A percentile compares a stretch with the other conserved stretches of the same genome.
Conservation (phyloP, 2,888 invertebrate species). For the Loripinus fragilis region DNA sequence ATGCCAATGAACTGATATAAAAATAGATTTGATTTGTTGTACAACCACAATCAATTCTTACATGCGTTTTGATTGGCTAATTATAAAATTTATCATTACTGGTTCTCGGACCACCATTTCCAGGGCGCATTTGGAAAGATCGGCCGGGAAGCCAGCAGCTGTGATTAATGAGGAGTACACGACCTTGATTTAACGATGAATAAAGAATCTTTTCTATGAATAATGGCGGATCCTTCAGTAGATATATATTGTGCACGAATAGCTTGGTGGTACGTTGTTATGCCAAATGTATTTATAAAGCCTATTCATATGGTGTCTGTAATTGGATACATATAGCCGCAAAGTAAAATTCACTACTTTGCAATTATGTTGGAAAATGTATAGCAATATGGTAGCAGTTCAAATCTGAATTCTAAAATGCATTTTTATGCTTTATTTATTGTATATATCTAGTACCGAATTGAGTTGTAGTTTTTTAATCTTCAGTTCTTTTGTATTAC, state of each 20-base stretch:
- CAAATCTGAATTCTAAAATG: too few relatives aligned
- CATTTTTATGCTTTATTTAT: too few relatives aligned
- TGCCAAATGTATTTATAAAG: too few relatives aligned
- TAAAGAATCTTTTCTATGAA: constrained; percentile 17
- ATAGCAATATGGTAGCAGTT: too few relatives aligned
- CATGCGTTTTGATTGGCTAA: constrained; percentile 13
- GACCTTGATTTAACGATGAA: constrained; percentile 19
- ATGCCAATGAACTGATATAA: not conserved
- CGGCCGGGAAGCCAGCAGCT: not conserved
- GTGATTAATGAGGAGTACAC: constrained; percentile 9
- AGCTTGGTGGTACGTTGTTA: not conserved
- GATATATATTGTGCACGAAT: not conserved
- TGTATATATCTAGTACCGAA: too few relatives aligned
- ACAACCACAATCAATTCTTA: constrained; percentile 17
- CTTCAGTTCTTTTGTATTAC: too few relatives aligned
- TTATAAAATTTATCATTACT: not conserved
- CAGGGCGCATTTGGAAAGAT: not conserved
- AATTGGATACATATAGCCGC: too few relatives aligned
- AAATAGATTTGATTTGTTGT: constrained; percentile 15
- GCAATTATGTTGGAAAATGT: too few relatives aligned
- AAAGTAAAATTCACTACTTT: too few relatives aligned
- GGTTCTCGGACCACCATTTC: not conserved
- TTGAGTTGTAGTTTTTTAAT: too few relatives aligned
- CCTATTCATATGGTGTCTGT: too few relatives aligned
- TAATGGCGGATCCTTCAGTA: constrained; percentile 11